Base-by-base conservation (phyloP, 2,888 invertebrate genomes). In the Oegoconia quadripuncta region DNA sequence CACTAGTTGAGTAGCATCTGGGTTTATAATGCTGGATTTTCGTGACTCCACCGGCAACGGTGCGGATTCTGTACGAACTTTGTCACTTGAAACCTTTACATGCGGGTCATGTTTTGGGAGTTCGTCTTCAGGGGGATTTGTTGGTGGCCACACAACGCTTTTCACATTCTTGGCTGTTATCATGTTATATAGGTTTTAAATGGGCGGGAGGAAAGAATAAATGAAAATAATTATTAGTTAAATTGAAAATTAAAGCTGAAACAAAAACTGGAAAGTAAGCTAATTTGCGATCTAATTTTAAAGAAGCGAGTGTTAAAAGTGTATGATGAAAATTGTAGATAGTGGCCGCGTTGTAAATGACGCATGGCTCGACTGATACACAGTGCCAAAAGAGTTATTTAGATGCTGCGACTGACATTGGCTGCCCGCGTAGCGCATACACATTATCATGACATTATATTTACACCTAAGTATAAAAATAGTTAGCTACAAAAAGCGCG, bases 121-220 rank as follows among this genome's bases (percentile, higher is more conserved):
- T 74, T 84, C 83, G 64, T 82, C 82, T 64, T 84, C 82, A 39
- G 77, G 70, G 39, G 77, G 77, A 60, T 80, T 83, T 48, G 77
- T 80, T 54, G 84, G 84, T 72, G 88, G 88, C 88, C 88, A 88
- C 68, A 87, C 84, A 62, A 88, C 72, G 66, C 82, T 88, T 80
- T 86, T 88, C 42, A 84, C 71, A 68, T 72, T 84, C 76, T 83
- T 80, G 58, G 68, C 88, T 88, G 61, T 81, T 80, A 78, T 69
- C 57, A 50, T 42, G 55, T 55, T 63, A 66, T 17, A 17, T 23
- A 51, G 59, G 64, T 65, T 59, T 62, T 47, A 53, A 63, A 51
- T 56, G 67, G 67, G 56, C 52, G 65, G 41, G 41, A 60, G 63
- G 68, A 64, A 58, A 57, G 52, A 75, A 75, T 66, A 69, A 55